A percentile compares a stretch with the other conserved stretches of the same genome.
These are phyloP conservation scores for Eretmocerus hayati DNA, from an alignment of 2,888 invertebrate genomes.

Conservation along the genomic window DNA sequence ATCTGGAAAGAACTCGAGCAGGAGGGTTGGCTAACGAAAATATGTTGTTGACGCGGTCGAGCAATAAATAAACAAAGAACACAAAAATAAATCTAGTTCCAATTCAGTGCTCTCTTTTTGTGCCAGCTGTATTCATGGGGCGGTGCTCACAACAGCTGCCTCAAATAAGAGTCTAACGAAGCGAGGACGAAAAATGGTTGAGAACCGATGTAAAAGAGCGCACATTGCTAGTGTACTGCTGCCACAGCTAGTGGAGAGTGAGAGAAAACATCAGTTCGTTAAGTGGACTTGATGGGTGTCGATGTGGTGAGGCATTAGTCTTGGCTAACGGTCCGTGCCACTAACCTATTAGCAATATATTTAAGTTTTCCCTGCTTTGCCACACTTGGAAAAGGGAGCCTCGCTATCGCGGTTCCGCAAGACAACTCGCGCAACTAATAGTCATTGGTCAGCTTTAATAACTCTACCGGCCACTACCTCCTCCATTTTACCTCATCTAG, in stretches of 20 bases:
- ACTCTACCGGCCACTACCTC: too few species aligned
- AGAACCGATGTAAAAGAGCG: too few species aligned
- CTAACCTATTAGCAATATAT: constrained; percentile 44
- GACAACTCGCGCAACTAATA: constrained; percentile 18
- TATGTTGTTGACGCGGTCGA: too few species aligned
- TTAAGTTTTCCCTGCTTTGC: constrained; percentile 25
- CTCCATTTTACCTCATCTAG: background rate
- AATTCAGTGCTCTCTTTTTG: too few species aligned
- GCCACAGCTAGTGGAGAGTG: background rate
- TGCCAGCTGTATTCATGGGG: too few species aligned
- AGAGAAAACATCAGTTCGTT: constrained; percentile 29
- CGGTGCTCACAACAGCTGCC: too few species aligned
- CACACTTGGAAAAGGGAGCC: too few species aligned
- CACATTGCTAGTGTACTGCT: too few species aligned
- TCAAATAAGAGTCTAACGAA: background rate
- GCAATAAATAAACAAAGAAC: too few species aligned
- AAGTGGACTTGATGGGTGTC: constrained; percentile 39
- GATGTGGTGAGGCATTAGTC: constrained; percentile 39
- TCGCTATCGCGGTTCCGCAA: constrained; percentile 21
- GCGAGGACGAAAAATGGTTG: background rate
- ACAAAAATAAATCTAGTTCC: too few species aligned
- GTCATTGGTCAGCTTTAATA: constrained; percentile 22
- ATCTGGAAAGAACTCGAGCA: too few species aligned
- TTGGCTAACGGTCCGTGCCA: constrained; percentile 39
- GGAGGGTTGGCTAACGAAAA: too few species aligned